Evolutionary conservation across 1,140 invertebrate species (phyloP).

Genomic region (Caenorhabditis latens): DNA sequence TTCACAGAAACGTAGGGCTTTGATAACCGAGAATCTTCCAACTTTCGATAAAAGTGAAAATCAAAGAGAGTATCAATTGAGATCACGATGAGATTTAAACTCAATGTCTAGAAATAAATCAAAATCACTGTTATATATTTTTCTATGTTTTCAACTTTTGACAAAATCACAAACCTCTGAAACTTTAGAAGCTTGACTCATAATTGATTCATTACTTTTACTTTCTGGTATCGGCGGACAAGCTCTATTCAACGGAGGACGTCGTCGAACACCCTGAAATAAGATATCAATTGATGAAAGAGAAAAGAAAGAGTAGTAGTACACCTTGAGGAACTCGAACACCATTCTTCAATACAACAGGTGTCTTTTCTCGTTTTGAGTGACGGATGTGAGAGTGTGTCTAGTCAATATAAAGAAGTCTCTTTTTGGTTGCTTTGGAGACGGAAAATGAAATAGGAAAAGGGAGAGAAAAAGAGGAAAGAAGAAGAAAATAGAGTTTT

Average conservation of each 20-base stretch:
- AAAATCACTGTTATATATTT: no score
- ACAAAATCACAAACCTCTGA: conserved; percentile 12
- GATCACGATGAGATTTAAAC: no score
- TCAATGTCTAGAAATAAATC: no score
- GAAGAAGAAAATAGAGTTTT: conserved; percentile 14
- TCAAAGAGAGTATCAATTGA: no score
- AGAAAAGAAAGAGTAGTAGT: background rate
- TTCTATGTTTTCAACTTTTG: background rate
- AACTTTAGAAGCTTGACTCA: conserved; percentile 64
- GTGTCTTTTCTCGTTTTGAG: conserved; percentile 43
- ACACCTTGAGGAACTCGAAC: conserved; percentile 41
- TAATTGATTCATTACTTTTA: conserved; percentile 65
- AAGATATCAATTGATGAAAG: conserved; percentile 6
- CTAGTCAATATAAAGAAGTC: conserved; percentile 9
- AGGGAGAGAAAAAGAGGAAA: background rate
- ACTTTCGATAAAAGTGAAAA: no score
- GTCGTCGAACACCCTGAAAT: conserved; percentile 52
- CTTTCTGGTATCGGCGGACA: conserved; percentile 66
- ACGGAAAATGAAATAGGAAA: background rate
- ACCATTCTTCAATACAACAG: conserved; percentile 40
- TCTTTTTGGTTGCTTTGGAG: conserved; percentile 31
- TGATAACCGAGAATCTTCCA: no score
- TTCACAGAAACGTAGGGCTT: no score
- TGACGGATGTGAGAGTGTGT: background rate
- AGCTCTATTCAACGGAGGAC: conserved; percentile 66